Conservation (phyloP, 2,888 invertebrate species). For the Acronicta alni region DNA sequence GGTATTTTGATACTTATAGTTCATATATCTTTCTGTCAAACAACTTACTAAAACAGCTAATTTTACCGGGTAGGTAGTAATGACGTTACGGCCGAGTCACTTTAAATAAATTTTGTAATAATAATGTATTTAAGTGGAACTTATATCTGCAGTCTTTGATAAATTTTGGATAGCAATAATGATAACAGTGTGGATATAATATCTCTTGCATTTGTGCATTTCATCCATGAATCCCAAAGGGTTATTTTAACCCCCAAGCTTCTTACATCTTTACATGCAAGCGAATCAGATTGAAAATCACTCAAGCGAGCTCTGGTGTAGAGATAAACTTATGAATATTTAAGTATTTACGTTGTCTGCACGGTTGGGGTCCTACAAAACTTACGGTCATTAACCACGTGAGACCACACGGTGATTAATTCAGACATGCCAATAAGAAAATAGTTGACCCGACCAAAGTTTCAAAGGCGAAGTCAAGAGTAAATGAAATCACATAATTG, state of each 20-base stretch:
- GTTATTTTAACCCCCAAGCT: not conserved
- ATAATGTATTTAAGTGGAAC: too few relatives aligned
- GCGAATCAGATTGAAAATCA: conserved; percentile 17
- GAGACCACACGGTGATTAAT: conserved; percentile 30
- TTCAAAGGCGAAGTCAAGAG: conserved; percentile 28
- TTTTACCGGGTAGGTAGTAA: too few relatives aligned
- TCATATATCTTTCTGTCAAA: too few relatives aligned
- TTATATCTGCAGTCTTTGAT: too few relatives aligned
- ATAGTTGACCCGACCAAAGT: conserved; percentile 34
- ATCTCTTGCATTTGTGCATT: too few relatives aligned
- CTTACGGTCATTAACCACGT: conserved; percentile 5
- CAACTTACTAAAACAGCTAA: too few relatives aligned
- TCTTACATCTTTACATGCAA: conserved; percentile 8
- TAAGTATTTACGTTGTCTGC: not conserved
- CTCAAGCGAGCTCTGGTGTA: conserved; percentile 13
- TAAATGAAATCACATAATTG: conserved; percentile 47
- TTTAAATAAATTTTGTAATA: too few relatives aligned
- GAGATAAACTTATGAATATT: conserved; percentile 18
- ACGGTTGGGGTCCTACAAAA: not conserved
- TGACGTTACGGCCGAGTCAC: too few relatives aligned
- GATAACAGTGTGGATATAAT: too few relatives aligned
- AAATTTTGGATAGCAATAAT: too few relatives aligned
- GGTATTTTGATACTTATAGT: too few relatives aligned
- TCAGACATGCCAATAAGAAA: conserved; percentile 27
- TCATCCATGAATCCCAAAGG: not conserved